phyloP scores from a whole-genome alignment of 2,888 invertebrate genomes.

The Coelinius sp. region DNA sequence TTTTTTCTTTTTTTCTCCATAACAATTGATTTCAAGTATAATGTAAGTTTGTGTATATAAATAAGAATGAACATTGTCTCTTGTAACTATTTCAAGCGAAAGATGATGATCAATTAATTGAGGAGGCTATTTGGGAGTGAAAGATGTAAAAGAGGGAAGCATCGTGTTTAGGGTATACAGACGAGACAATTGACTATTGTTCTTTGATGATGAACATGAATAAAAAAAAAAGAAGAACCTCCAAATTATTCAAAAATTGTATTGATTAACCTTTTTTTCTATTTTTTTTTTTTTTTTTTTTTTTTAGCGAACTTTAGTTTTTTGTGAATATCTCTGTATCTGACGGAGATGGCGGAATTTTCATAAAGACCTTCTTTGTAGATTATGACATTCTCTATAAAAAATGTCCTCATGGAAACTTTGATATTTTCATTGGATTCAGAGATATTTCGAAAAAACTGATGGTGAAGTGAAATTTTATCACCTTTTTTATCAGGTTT shows the following conservation, averaged over 20 bases:
- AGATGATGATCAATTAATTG: neutral
- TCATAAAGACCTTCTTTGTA: no score
- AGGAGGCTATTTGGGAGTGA: neutral
- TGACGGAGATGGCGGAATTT: no score
- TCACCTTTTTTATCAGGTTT: no score
- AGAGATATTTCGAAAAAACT: no score
- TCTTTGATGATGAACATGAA: neutral
- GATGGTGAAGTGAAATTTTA: no score
- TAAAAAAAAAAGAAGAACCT: neutral
- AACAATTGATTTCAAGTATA: neutral
- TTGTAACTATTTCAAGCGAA: neutral
- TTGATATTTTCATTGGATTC: no score
- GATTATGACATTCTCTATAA: no score
- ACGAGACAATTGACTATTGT: neutral
- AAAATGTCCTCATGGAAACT: no score
- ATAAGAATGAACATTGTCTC: conserved; percentile 16
- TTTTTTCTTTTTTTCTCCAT: conserved; percentile 3
- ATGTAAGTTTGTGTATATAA: conserved; percentile 29
- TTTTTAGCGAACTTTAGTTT: no score
- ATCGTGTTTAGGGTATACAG: neutral
- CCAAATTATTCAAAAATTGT: neutral
- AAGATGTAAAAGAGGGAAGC: neutral
- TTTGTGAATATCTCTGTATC: no score
- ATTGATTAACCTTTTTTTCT: neutral
- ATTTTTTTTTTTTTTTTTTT: no score